Conservation (phyloP, 2,797 vertebrate genomes). For the Avahi laniger region DNA sequence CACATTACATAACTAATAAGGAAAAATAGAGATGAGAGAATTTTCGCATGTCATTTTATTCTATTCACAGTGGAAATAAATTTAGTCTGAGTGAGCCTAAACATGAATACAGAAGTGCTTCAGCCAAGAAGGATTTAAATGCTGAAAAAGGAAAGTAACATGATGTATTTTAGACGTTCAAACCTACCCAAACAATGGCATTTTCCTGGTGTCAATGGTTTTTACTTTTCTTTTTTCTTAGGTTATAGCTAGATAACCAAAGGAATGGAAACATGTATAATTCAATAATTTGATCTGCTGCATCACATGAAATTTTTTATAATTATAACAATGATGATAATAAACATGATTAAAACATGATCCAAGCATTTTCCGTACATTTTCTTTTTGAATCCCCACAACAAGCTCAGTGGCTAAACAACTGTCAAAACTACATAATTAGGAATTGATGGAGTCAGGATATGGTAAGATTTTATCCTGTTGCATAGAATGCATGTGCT, state of each 20-base stretch:
- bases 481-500: neutral
- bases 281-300: conserved; percentile 1
- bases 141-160: neutral
- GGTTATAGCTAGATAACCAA: conserved; percentile 1
- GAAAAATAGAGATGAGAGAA: conserved; percentile 63
- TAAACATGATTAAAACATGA: neutral
- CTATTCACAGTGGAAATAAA: conserved; percentile 70
- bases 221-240: conserved; percentile 31
- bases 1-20: conserved; percentile 63
- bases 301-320: neutral
- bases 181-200: conserved; percentile 48
- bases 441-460: neutral
- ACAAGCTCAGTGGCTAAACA: neutral
- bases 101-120: conserved; percentile 52
- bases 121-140: conserved; percentile 26
- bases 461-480: neutral
- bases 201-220: conserved; percentile 23
- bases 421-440: neutral
- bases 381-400: neutral
- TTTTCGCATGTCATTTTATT: conserved; percentile 66
- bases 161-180: conserved; percentile 29
- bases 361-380: neutral
- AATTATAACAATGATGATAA: neutral
- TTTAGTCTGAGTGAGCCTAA: conserved; percentile 62
- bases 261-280: neutral